Conservation (phyloP, 2,888 invertebrate species). For the Mythimna loreyi region DNA sequence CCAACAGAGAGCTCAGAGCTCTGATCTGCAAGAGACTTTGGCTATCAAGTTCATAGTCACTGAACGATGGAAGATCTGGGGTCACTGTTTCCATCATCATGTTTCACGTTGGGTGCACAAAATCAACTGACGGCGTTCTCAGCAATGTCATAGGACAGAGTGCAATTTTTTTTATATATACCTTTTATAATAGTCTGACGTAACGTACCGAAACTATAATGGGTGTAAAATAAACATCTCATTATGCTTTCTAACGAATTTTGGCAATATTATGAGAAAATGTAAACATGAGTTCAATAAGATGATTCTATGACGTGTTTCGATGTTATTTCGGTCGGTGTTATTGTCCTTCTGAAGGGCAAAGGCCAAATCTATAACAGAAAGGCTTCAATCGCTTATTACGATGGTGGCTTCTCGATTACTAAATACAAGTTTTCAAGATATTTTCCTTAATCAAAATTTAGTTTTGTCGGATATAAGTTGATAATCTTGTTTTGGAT, state of each 20-base stretch:
- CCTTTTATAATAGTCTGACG: slow-evolving; percentile 8
- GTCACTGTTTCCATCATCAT: not conserved
- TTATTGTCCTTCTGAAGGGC: not conserved
- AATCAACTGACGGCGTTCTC: not conserved
- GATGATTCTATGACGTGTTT: not conserved
- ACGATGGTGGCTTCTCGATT: not conserved
- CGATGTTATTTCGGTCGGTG: not conserved
- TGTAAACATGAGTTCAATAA: slow-evolving; percentile 6
- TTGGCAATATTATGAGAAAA: slow-evolving; percentile 1
- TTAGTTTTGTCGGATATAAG: not conserved
- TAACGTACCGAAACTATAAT: not conserved
- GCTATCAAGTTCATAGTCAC: slow-evolving; percentile 17
- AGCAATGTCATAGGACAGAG: not conserved
- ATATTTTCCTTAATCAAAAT: slow-evolving; percentile 19
- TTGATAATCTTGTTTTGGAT: not conserved
- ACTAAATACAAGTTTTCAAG: slow-evolving; percentile 1
- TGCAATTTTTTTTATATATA: not conserved
- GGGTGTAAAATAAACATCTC: slow-evolving; percentile 11
- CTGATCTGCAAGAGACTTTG: slow-evolving; percentile 42
- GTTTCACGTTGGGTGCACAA: not conserved
- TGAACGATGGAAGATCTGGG: not conserved
- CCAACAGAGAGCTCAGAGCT: slow-evolving; percentile 60
- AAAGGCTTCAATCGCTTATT: not conserved
- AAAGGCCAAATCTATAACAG: not conserved
- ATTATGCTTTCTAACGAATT: not conserved